Evolutionary conservation across 2,888 invertebrate genomes (phyloP).

Genomic region (Limnephilus auricula): DNA sequence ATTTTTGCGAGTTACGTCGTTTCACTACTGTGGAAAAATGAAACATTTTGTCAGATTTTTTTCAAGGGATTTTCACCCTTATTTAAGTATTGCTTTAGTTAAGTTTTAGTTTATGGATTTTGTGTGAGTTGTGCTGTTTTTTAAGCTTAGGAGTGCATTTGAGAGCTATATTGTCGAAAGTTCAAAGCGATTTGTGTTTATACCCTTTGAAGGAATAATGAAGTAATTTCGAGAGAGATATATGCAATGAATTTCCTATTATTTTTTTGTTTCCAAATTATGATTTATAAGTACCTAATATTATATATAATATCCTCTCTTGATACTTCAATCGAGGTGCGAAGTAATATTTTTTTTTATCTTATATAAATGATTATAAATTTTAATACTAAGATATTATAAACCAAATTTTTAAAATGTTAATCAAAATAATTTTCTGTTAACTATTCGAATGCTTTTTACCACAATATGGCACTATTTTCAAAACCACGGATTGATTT

Average conservation of each 20-base stretch:
- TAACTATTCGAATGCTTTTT: no score
- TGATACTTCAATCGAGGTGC: not conserved
- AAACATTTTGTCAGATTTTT: not conserved
- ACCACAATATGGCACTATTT: no score
- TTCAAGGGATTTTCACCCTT: not conserved
- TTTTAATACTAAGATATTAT: no score
- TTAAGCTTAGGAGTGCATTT: not conserved
- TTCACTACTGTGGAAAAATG: not conserved
- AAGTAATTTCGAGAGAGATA: not conserved
- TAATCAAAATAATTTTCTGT: no score
- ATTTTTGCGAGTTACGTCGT: not conserved
- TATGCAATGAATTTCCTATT: not conserved
- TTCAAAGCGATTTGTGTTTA: conserved; percentile 7
- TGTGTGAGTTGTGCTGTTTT: conserved; percentile 2
- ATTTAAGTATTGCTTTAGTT: not conserved
- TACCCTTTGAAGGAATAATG: not conserved
- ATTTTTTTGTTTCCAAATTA: not conserved
- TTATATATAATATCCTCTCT: not conserved
- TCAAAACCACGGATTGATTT: no score
- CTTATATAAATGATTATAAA: no score
- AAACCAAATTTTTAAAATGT: no score
- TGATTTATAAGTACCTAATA: not conserved
- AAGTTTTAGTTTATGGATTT: not conserved
- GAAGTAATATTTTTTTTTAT: no score
- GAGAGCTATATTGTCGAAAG: not conserved